A percentile compares a stretch with the other conserved stretches of the same genome.
Evolutionary conservation across 2,113 vertebrate genomes (phyloP).

Genomic region (Phoxinus phoxinus): DNA sequence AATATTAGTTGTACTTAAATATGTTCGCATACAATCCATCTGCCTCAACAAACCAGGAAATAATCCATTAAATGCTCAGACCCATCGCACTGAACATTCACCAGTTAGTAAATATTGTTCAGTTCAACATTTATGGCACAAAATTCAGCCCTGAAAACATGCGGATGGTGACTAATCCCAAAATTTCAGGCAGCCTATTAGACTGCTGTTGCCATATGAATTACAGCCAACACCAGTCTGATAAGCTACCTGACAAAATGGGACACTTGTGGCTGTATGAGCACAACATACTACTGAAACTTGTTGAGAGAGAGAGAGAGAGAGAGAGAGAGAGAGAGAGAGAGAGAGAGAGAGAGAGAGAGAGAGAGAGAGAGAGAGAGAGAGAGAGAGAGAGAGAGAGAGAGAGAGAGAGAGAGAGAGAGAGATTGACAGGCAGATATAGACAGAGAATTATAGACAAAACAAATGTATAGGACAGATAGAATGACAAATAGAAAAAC

Average conservation of each 20-base stretch:
- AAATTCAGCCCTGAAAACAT: background rate
- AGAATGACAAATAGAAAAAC: too few species aligned
- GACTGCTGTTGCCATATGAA: conserved; percentile 92
- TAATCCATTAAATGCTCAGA: background rate
- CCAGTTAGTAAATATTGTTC: background rate
- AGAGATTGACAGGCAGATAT: background rate
- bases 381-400: background rate
- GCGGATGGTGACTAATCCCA: conserved; percentile 71
- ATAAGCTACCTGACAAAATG: conserved; percentile 98
- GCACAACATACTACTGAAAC: background rate
- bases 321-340: background rate
- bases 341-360: background rate
- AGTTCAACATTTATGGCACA: background rate
- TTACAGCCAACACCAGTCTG: conserved; percentile 99
- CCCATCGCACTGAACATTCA: background rate
- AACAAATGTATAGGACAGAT: too few species aligned
- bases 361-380: too few species aligned
- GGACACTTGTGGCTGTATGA: conserved; percentile 61
- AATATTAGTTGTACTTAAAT: background rate
- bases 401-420: background rate
- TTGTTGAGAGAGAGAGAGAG: background rate
- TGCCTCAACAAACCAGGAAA: background rate
- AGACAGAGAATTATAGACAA: too few species aligned
- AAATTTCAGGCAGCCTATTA: conserved; percentile 98
- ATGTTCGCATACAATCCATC: background rate